Base-by-base conservation (phyloP, 1,140 invertebrate species). In the Cotesia glomerata region DNA sequence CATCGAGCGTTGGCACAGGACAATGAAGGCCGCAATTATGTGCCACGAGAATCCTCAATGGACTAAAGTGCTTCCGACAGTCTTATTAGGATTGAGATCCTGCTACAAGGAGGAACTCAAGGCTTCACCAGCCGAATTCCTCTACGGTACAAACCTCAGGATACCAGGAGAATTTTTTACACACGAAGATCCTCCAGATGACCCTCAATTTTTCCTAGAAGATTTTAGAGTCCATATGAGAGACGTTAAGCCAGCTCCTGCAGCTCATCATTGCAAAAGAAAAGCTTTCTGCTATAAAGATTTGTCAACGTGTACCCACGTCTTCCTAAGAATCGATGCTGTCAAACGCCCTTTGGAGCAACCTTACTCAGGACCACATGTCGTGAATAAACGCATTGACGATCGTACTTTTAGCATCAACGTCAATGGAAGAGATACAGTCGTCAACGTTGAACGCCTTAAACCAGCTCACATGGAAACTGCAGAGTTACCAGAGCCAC, bases 1-100 rank as follows among this genome's bases (percentile, higher is more conserved):
- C 74, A 75, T 88, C 2, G 86, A 88, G 67, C 72, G 86, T 2
- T 80, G 82, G 54, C 86, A 88, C 68, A 73, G 86, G 0, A 74
- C 77, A 9, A 67, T 88, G 5, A 87, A 88, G 75, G 78, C 79
- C n/a, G 80, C 83, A 4, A 78, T 85, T 0, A 81, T 75, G 65
- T 80, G 78, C 13, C 26, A 69, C 34, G 77, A 80, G 59, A 1
- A 68, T 36, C 16, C 32, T 68, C 8, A 32, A 4, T 88, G 86
- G 86, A 71, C 75, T 0, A 74, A 81, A 18, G 26, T 64, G 0
- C 75, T 89, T 5, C 84, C 87, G 3, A 70, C 79, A 0, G 82
- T 88, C 2, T 73, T 89, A 0, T 69, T 88, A 0, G 87, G 86
- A 2, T 72, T 87, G 0, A 61, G 85, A 35, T 69, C 80, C 5